A percentile compares a stretch with the other conserved stretches of the same genome.
Conservation (phyloP, 2,797 vertebrate species). For the Esox masquinongy region DNA sequence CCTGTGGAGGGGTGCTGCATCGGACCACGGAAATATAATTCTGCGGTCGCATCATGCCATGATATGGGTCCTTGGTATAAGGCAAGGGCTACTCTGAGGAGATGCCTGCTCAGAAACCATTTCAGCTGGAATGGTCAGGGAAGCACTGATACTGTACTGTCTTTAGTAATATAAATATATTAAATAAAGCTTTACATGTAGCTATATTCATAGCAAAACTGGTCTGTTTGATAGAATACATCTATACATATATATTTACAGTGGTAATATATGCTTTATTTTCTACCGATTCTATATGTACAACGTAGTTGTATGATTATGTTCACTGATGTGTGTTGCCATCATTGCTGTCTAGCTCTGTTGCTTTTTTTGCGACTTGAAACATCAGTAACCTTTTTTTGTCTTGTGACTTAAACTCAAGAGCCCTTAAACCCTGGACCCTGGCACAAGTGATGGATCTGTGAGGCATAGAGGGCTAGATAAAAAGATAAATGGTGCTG, state of each 20-base stretch:
- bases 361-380: constrained; percentile 36
- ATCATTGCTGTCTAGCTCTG: constrained; percentile 48
- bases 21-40: neutral
- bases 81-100: constrained; percentile 44
- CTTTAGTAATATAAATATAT: constrained; percentile 67
- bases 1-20: constrained; percentile 21
- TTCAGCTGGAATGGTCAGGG: constrained; percentile 80
- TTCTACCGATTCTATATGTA: constrained; percentile 82
- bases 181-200: constrained; percentile 61
- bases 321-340: constrained; percentile 48
- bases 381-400: constrained; percentile 43
- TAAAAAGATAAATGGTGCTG: constrained; percentile 35
- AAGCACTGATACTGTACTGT: constrained; percentile 74
- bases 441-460: constrained; percentile 7
- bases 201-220: constrained; percentile 57
- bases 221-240: constrained; percentile 58
- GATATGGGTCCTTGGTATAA: constrained; percentile 24
- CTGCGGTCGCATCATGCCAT: neutral
- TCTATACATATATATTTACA: constrained; percentile 83
- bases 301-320: constrained; percentile 68
- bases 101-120: constrained; percentile 73
- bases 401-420: constrained; percentile 53
- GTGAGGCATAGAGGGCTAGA: constrained; percentile 23
- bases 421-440: constrained; percentile 10
- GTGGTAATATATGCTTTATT: constrained; percentile 84